These are phyloP conservation scores for Lutjanus campechanus DNA, from an alignment of 2,797 vertebrate species.

Conservation along the genomic window DNA sequence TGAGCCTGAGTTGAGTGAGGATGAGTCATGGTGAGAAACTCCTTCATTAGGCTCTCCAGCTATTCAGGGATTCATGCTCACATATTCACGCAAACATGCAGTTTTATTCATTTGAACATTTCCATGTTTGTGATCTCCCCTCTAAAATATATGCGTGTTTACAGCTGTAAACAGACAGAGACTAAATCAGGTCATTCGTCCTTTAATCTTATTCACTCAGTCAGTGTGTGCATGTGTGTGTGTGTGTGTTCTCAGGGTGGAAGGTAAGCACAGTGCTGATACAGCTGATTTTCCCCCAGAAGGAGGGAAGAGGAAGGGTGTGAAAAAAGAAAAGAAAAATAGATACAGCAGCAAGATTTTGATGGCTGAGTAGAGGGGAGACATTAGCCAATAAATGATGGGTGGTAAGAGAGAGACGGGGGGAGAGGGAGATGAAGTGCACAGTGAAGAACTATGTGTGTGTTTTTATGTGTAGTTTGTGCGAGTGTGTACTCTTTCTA, in stretches of 20 bases:
- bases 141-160: slow-evolving; percentile 57
- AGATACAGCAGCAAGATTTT: slow-evolving; percentile 82
- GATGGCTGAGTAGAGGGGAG: slow-evolving; percentile 80
- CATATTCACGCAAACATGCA: neutral
- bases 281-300: slow-evolving; percentile 74
- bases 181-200: slow-evolving; percentile 77
- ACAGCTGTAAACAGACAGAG: slow-evolving; percentile 70
- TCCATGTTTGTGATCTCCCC: slow-evolving; percentile 15
- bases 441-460: slow-evolving; percentile 50
- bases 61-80: slow-evolving; percentile 36
- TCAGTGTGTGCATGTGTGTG: slow-evolving; percentile 36
- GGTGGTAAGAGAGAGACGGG: slow-evolving; percentile 61
- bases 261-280: slow-evolving; percentile 81
- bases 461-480: slow-evolving; percentile 34
- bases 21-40: slow-evolving; percentile 61
- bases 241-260: slow-evolving; percentile 50
- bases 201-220: slow-evolving; percentile 72
- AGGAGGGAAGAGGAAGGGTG: slow-evolving; percentile 47
- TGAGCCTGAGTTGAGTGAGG: slow-evolving; percentile 24
- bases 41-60: slow-evolving; percentile 47
- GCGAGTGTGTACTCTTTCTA: slow-evolving; percentile 33
- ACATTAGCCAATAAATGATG: slow-evolving; percentile 84
- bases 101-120: slow-evolving; percentile 32
- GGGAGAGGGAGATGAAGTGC: slow-evolving; percentile 35
- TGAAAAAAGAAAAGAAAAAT: slow-evolving; percentile 51